These are phyloP conservation scores for Actinia equina DNA, from an alignment of 64 coral and sea anemone genomes.

Conservation along the genomic window DNA sequence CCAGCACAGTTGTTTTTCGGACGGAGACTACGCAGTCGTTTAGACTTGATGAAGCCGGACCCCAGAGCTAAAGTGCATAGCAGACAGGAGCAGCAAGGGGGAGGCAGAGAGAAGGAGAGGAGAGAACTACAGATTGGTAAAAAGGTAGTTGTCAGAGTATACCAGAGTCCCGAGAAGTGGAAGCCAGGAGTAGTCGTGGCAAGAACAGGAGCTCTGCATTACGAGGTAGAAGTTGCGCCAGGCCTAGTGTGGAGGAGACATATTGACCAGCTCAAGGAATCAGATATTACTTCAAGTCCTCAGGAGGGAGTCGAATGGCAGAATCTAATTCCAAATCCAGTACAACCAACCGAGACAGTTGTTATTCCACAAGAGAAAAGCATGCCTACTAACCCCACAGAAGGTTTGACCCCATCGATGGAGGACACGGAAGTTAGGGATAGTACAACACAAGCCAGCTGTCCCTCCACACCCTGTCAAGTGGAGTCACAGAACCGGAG, in stretches of 20 bases:
- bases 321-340: neutral
- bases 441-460: neutral
- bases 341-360: neutral
- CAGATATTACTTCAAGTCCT: neutral
- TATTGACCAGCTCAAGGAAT: constrained; percentile 48
- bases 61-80: too few species aligned
- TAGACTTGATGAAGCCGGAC: too few species aligned
- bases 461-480: neutral
- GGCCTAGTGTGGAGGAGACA: constrained; percentile 45
- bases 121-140: constrained; percentile 15
- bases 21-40: too few species aligned
- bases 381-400: neutral
- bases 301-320: neutral
- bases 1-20: too few species aligned
- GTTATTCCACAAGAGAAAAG: neutral
- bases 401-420: neutral
- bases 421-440: neutral
- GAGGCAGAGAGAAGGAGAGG: too few species aligned
- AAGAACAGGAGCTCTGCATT: constrained; percentile 26
- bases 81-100: too few species aligned
- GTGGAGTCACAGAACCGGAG: constrained; percentile 35
- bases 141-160: constrained; percentile 18
- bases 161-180: constrained; percentile 22
- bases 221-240: constrained; percentile 36
- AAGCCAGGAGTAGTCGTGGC: constrained; percentile 20